Evolutionary conservation across 1,140 invertebrate genomes (phyloP), one percentile per base, ranked within the genome.

Genomic region (Anagrus nilaparvatae): DNA sequence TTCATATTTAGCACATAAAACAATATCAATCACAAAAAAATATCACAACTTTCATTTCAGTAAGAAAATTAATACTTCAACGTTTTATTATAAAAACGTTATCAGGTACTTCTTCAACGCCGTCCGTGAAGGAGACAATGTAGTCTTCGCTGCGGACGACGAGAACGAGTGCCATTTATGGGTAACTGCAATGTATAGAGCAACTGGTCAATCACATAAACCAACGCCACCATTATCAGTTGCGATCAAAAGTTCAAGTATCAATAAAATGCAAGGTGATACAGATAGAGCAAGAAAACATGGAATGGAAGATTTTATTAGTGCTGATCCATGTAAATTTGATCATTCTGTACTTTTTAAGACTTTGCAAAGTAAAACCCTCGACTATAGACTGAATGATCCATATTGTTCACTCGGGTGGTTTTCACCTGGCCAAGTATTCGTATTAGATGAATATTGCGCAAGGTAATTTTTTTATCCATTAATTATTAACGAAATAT

Each of bases 361-460:
- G 60, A 78, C 82, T 33, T 70, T 99, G 28, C 96, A 99, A 66
- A 89, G 84, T 32, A 69, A 90, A 29, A 92, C 94, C 0, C 71
- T 99, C 27, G 93, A 97, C 58, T 98, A 93, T 69, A 78, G 96
- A 55, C 73, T 99, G 18, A 89, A 85, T 61, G 96, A 99, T 74
- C 90, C 91, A 3, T 98, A 96, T 62, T 95, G 92, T 57, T 99
- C 94, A 40, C 70, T 99, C 75, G 96, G 96, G 47, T 99, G 96
- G 96, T 98, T 99, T 63, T 97, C 93, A 54, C 95, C 96, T 0
- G 95, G 94, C 5, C 95, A 99, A 76, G 81, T 98, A 10, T 99
- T 98, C 70, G 89, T 97, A 8, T 67, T 99, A 35, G 96, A 99
- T 65, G 96, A 99, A 67, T 99, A 99, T 69, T 95, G 91, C 67